These are phyloP conservation scores for Didymodactylos carnosus DNA, from an alignment of 2,888 invertebrate genomes.

Conservation along the genomic window DNA sequence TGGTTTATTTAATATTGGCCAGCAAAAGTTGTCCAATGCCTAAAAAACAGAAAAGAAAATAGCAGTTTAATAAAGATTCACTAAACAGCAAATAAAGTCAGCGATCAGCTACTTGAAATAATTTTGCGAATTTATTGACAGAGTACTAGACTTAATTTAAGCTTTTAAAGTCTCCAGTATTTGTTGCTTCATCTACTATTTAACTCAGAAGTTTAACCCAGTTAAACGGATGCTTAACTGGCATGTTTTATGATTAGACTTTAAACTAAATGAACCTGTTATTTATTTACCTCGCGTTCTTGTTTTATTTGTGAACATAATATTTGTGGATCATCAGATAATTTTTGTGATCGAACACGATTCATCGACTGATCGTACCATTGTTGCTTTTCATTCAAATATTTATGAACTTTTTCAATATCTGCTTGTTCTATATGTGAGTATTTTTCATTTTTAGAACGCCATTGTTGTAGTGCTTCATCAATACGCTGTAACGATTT, in stretches of 20 bases:
- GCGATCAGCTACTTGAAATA: too few relatives aligned
- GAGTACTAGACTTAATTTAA: not conserved
- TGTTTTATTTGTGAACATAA: conserved; percentile 6
- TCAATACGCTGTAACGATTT: conserved; percentile 56
- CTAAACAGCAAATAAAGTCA: too few relatives aligned
- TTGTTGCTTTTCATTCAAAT: conserved; percentile 7
- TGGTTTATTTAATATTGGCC: conserved; percentile 13
- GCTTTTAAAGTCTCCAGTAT: not conserved
- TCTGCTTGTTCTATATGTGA: conserved; percentile 48
- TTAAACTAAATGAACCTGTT: not conserved
- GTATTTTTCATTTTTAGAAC: conserved; percentile 28
- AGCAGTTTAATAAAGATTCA: not conserved
- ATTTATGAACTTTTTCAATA: conserved; percentile 53
- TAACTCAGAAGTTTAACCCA: too few relatives aligned
- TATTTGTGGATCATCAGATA: conserved; percentile 7
- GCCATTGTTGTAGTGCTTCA: conserved; percentile 48
- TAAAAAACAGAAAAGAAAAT: not conserved
- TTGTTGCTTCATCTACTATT: too few relatives aligned
- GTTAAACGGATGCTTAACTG: too few relatives aligned
- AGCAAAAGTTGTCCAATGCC: conserved; percentile 1
- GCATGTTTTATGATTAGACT: too few relatives aligned
- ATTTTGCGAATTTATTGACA: too few relatives aligned
- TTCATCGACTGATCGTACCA: conserved; percentile 9
- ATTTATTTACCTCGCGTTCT: conserved; percentile 3
- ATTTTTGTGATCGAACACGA: not conserved